phyloP scores from a whole-genome alignment of 2,888 invertebrate species.

The Eristalis intricaria region DNA sequence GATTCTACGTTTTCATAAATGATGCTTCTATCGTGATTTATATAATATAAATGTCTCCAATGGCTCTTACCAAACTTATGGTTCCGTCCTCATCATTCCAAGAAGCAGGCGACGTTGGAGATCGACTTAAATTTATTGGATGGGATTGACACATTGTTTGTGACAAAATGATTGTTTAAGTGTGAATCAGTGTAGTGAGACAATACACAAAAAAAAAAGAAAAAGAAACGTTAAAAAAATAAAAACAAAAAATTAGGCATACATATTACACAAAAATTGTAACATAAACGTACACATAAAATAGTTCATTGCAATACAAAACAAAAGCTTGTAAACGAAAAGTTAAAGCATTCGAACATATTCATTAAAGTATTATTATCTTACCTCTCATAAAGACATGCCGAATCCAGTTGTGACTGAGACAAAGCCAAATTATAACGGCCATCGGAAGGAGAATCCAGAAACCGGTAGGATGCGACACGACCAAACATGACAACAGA shows the following conservation, averaged over 20 bases:
- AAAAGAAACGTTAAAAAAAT: slow-evolving; percentile 41
- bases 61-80: slow-evolving; percentile 78
- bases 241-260: slow-evolving; percentile 38
- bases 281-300: slow-evolving; percentile 10
- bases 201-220: slow-evolving; percentile 56
- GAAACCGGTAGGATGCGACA: slow-evolving; percentile 92
- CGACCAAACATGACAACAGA: slow-evolving; percentile 92
- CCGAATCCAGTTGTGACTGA: slow-evolving; percentile 88
- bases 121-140: slow-evolving; percentile 77
- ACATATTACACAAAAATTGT: slow-evolving; percentile 29
- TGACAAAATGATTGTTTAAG: slow-evolving; percentile 54
- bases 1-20: slow-evolving; percentile 74
- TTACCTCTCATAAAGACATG: slow-evolving; percentile 92
- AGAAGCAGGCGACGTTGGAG: slow-evolving; percentile 80
- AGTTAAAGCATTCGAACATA: not conserved
- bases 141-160: slow-evolving; percentile 16
- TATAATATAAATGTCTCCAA: slow-evolving; percentile 23
- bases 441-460: slow-evolving; percentile 91
- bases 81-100: slow-evolving; percentile 81
- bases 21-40: slow-evolving; percentile 51
- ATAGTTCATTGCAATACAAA: slow-evolving; percentile 1
- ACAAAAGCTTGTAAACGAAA: slow-evolving; percentile 17
- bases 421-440: slow-evolving; percentile 89
- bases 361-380: slow-evolving; percentile 67
- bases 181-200: slow-evolving; percentile 57